Base-by-base conservation (phyloP, 2,797 vertebrate species). In the Gallinago stenura region DNA sequence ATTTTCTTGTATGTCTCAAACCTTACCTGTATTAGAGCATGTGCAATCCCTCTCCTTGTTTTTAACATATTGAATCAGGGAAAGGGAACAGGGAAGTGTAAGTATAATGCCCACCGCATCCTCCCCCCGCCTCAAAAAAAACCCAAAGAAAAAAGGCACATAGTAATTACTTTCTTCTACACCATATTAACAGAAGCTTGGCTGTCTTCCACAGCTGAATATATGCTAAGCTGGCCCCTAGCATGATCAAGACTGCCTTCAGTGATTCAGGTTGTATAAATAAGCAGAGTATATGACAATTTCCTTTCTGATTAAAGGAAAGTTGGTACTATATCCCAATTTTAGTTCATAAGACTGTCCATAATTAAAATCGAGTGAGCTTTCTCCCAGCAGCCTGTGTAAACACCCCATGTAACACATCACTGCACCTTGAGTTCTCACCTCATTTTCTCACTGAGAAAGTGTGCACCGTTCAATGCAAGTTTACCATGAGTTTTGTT, bases 391-490 rank as follows among this genome's bases (percentile, higher is more conserved):
- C 16, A 82, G 28, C 17, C 80, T 79, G 30, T 7, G 17, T 37
- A 90, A 90, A 80, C 31, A 83, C 16, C 48, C 57, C 35, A 79
- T 81, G 25, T 51, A 93, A 94, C 41, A 83, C 86, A 93, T 57
- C 65, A 72, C 16, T 65, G 39, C 31, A 68, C 15, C 87, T 76
- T 46, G 12, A 83, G 90, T 88, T 71, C 56, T 58, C 60, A 89
- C 69, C 41, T 60, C 30, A 46, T 79, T 48, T 66, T 65, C 20
- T 48, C 51, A 51, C 22, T 28, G 39, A 68, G 41, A 81, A 70
- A 78, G 31, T 2, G 7, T 6, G 31, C 5, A 17, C 71, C 76
- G 54, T 53, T 72, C 69, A 66, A 24, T 41, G 51, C 7, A 56
- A 45, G 7, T 41, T 93, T 65, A 83, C 10, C 17, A 39, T 16